Percentiles rank a stretch among this genome's conserved stretches.
Evolutionary conservation across 2,113 vertebrate genomes (phyloP).

Genomic region (Microtus oregoni): DNA sequence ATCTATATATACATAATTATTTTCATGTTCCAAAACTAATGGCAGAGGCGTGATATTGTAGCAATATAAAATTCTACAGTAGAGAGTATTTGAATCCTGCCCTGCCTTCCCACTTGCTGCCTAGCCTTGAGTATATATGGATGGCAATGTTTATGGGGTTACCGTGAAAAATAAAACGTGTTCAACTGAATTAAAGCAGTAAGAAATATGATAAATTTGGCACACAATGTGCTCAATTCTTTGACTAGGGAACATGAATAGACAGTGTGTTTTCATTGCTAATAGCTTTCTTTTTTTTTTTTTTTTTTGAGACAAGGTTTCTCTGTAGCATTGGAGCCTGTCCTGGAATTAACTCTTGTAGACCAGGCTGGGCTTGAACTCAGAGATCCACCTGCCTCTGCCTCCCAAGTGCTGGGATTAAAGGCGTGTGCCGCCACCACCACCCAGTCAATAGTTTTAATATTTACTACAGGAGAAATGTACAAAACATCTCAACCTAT

Average conservation of each 20-base stretch:
- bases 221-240: background rate
- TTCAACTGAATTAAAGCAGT: slow-evolving; percentile 53
- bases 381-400: too few relatives aligned
- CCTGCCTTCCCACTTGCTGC: slow-evolving; percentile 3
- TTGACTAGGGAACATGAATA: slow-evolving; percentile 24
- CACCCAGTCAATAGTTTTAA: slow-evolving; percentile 5
- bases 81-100: slow-evolving; percentile 26
- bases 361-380: too few relatives aligned
- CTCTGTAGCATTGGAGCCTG: too few relatives aligned
- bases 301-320: too few relatives aligned
- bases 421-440: too few relatives aligned
- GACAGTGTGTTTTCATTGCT: background rate
- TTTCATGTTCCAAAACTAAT: slow-evolving; percentile 30
- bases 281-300: too few relatives aligned
- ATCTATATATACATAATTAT: background rate
- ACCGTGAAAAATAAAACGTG: background rate
- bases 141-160: background rate
- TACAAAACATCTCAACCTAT: slow-evolving; percentile 1
- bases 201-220: background rate
- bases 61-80: background rate
- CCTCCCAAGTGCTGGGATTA: too few relatives aligned
- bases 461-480: slow-evolving; percentile 1
- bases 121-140: background rate
- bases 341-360: too few relatives aligned
- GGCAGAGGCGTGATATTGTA: background rate